Percentiles rank a stretch among this genome's conserved stretches.
phyloP scores from a whole-genome alignment of 2,888 invertebrate genomes.

The Sinotaia quadrata region DNA sequence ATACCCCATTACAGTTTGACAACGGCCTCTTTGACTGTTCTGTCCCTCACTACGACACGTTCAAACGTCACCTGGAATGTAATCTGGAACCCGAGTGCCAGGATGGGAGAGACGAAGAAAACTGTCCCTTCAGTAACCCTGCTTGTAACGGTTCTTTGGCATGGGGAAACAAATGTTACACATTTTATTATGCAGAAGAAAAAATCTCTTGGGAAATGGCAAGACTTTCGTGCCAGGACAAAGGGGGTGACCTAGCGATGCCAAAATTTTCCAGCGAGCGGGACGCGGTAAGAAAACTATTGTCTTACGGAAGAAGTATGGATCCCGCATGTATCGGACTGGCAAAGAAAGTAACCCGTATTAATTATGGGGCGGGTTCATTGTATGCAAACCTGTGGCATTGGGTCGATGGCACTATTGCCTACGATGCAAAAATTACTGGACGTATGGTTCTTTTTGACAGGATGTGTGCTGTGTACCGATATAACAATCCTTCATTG shows the following conservation, averaged over 20 bases:
- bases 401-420: too few species aligned
- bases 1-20: background rate
- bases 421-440: too few species aligned
- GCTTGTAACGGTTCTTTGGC: background rate
- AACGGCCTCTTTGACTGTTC: background rate
- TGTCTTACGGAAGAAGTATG: background rate
- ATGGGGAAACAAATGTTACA: background rate
- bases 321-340: too few species aligned
- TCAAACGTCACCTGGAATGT: background rate
- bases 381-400: too few species aligned
- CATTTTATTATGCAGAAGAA: background rate
- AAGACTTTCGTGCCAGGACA: background rate
- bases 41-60: background rate
- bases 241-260: background rate
- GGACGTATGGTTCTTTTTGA: too few species aligned
- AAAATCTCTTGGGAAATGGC: background rate
- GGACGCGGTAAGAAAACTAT: background rate
- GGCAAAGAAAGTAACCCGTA: too few species aligned
- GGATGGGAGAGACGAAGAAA: background rate
- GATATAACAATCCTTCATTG: too few species aligned
- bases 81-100: background rate
- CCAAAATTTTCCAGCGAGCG: background rate
- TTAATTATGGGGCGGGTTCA: too few species aligned
- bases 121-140: background rate
- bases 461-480: too few species aligned